A percentile compares a stretch with the other conserved stretches of the same genome.
Conservation (phyloP, 35 echinoderm and acorn worm species). For the Amphiura filiformis region DNA sequence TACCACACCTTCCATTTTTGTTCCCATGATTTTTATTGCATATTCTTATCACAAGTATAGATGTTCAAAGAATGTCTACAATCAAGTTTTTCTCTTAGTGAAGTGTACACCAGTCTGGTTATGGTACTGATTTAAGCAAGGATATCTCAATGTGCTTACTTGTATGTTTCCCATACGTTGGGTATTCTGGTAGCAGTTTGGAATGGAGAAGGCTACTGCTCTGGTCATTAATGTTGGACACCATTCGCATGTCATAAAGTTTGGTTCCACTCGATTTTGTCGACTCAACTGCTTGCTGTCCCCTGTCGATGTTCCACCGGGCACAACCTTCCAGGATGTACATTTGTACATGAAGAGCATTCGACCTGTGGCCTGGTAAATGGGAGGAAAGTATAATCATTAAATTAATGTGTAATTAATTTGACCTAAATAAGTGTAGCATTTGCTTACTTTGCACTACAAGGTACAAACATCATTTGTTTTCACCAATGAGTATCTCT, state of each 20-base stretch:
- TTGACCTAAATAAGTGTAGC: too few relatives aligned
- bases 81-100: too few relatives aligned
- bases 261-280: background rate
- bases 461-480: too few relatives aligned
- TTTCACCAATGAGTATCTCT: too few relatives aligned
- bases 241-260: slow-evolving; percentile 34
- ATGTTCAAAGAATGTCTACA: too few relatives aligned
- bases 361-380: slow-evolving; percentile 40
- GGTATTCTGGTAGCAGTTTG: slow-evolving; percentile 20
- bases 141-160: background rate
- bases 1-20: too few relatives aligned
- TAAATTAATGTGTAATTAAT: too few relatives aligned
- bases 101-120: background rate
- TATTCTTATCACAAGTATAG: too few relatives aligned
- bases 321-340: slow-evolving; percentile 39
- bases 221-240: slow-evolving; percentile 23
- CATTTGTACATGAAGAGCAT: slow-evolving; percentile 50
- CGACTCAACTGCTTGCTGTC: background rate
- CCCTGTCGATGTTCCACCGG: slow-evolving; percentile 36
- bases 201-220: background rate
- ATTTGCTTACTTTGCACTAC: too few relatives aligned
- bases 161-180: background rate
- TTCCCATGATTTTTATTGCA: too few relatives aligned
- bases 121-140: background rate
- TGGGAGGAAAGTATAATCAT: background rate